phyloP scores from a whole-genome alignment of 2,888 invertebrate species.

The Apamea sordens region DNA sequence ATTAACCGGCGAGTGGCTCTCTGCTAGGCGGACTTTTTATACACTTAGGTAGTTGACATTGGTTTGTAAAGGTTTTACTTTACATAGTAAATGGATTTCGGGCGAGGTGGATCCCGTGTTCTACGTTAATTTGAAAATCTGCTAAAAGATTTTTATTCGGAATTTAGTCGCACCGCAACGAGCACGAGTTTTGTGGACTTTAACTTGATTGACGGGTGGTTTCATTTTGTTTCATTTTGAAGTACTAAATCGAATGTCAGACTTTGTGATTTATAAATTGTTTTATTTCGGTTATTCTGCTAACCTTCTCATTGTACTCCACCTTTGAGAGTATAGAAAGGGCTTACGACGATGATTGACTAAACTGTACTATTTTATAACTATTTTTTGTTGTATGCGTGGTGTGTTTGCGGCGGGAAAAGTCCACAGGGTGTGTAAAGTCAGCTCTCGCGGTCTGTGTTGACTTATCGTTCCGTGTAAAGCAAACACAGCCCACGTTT shows the following conservation, averaged over 20 bases:
- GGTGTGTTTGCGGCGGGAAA: constrained; percentile 15
- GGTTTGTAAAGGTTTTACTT: constrained; percentile 63
- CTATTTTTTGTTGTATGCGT: background rate
- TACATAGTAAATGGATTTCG: constrained; percentile 33
- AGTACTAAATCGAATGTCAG: constrained; percentile 35
- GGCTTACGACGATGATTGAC: constrained; percentile 14
- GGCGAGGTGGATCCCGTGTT: background rate
- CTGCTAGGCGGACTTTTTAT: constrained; percentile 46
- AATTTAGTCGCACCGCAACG: constrained; percentile 1
- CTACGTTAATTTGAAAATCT: constrained; percentile 41
- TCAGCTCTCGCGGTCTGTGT: constrained; percentile 7
- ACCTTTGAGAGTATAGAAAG: background rate
- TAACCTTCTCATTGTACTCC: background rate
- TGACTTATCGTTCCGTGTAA: constrained; percentile 14
- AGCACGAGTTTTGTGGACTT: constrained; percentile 7
- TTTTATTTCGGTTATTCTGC: constrained; percentile 6
- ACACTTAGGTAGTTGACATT: constrained; percentile 57
- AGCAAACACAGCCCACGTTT: constrained; percentile 6
- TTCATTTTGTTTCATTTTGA: constrained; percentile 41
- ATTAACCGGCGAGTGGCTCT: constrained; percentile 67
- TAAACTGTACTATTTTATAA: background rate
- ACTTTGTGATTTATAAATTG: constrained; percentile 30
- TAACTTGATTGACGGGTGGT: constrained; percentile 38
- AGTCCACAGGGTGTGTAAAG: background rate
- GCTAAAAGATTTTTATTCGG: constrained; percentile 36